These are phyloP conservation scores for Cantharis lateralis DNA, from an alignment of 2,888 invertebrate species.

Conservation along the genomic window DNA sequence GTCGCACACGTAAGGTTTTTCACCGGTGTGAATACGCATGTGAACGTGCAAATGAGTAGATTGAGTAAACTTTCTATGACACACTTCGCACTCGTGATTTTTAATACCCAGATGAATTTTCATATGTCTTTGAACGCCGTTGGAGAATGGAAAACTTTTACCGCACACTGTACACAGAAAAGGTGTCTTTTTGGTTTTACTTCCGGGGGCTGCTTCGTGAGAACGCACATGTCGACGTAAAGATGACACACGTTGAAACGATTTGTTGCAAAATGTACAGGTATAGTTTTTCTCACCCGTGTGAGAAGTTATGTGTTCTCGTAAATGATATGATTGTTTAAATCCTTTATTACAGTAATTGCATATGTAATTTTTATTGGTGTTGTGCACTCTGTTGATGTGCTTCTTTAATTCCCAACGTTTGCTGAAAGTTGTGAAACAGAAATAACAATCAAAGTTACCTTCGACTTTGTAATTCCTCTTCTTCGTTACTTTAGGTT, in stretches of 20 bases:
- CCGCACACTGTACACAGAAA: constrained; percentile 51
- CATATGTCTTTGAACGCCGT: constrained; percentile 51
- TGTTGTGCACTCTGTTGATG: constrained; percentile 35
- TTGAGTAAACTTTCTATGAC: constrained; percentile 53
- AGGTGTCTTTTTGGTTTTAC: constrained; percentile 48
- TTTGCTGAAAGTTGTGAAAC: constrained; percentile 39
- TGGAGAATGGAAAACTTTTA: constrained; percentile 50
- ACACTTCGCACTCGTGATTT: constrained; percentile 51
- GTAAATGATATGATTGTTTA: constrained; percentile 44
- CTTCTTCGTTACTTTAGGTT: constrained; percentile 3
- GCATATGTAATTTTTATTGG: constrained; percentile 37
- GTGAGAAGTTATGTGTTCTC: constrained; percentile 46
- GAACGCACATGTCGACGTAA: constrained; percentile 43
- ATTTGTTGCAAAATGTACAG: constrained; percentile 46
- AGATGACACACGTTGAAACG: constrained; percentile 46
- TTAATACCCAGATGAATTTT: constrained; percentile 51
- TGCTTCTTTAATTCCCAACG: constrained; percentile 42
- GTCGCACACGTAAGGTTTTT: constrained; percentile 59
- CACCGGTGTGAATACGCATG: constrained; percentile 58
- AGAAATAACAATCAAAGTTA: constrained; percentile 37
- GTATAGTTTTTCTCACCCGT: constrained; percentile 46
- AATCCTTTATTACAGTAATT: constrained; percentile 41
- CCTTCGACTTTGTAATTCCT: constrained; percentile 4
- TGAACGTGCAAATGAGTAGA: constrained; percentile 57
- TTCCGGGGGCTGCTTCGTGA: constrained; percentile 45